These are phyloP conservation scores for Choloepus didactylus DNA, from an alignment of 2,797 vertebrate species.

Conservation along the genomic window DNA sequence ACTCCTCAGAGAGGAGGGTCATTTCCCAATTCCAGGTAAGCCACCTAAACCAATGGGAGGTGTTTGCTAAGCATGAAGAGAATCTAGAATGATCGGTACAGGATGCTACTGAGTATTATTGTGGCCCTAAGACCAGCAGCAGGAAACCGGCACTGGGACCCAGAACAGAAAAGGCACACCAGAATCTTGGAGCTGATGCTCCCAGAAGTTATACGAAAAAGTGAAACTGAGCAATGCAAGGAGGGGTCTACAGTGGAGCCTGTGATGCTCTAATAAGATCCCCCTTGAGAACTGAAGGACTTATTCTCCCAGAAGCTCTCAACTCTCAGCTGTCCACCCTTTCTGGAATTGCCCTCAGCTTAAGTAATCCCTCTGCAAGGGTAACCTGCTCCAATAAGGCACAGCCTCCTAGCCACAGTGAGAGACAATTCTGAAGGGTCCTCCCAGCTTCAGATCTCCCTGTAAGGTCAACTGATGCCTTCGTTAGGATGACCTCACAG, in stretches of 20 bases:
- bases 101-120: neutral
- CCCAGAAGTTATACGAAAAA: neutral
- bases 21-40: neutral
- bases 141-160: neutral
- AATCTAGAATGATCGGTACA: neutral
- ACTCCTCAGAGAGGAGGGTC: neutral
- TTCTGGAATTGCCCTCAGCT: slow-evolving; percentile 4
- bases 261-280: neutral
- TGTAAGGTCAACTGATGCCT: neutral
- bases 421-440: neutral
- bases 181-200: neutral
- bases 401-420: neutral
- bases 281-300: neutral
- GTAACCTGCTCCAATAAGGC: neutral
- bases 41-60: neutral
- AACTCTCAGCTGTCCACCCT: neutral
- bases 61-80: neutral
- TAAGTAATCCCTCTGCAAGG: neutral
- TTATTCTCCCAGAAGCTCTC: neutral
- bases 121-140: neutral
- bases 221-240: neutral
- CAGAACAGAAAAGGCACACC: neutral
- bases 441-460: neutral
- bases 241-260: neutral
- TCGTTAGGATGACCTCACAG: neutral